These are phyloP conservation scores for Tragulus kanchil DNA, from an alignment of 2,113 vertebrate species.

Conservation along the genomic window DNA sequence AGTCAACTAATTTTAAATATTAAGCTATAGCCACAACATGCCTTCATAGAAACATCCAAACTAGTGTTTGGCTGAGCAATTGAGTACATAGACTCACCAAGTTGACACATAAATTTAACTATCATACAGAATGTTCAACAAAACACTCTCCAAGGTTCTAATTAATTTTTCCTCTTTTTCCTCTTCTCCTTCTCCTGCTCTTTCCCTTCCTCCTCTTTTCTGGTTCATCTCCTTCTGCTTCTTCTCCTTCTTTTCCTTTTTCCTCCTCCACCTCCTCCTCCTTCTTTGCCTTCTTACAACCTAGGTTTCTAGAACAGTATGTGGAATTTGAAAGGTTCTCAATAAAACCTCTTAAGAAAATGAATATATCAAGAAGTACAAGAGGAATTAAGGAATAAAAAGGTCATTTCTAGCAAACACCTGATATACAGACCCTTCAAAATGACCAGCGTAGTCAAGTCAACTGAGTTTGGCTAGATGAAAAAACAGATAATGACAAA, in stretches of 20 bases:
- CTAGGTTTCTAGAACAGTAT: background rate
- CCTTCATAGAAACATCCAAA: background rate
- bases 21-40: background rate
- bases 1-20: background rate
- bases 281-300: background rate
- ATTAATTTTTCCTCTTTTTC: background rate
- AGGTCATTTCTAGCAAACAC: background rate
- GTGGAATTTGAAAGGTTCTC: background rate
- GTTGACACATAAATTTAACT: background rate
- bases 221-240: background rate
- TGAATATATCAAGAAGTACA: background rate
- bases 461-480: background rate
- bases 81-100: background rate
- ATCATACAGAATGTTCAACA: background rate
- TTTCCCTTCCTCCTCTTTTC: background rate
- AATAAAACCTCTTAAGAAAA: background rate
- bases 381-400: background rate
- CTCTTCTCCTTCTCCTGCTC: background rate
- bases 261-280: background rate
- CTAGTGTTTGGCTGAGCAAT: background rate
- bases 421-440: background rate
- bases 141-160: background rate
- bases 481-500: background rate
- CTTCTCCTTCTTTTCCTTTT: background rate
- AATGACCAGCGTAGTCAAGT: background rate